A percentile compares a stretch with the other conserved stretches of the same genome.
Conservation (phyloP, 2,888 invertebrate species). For the Phasia obesa region DNA sequence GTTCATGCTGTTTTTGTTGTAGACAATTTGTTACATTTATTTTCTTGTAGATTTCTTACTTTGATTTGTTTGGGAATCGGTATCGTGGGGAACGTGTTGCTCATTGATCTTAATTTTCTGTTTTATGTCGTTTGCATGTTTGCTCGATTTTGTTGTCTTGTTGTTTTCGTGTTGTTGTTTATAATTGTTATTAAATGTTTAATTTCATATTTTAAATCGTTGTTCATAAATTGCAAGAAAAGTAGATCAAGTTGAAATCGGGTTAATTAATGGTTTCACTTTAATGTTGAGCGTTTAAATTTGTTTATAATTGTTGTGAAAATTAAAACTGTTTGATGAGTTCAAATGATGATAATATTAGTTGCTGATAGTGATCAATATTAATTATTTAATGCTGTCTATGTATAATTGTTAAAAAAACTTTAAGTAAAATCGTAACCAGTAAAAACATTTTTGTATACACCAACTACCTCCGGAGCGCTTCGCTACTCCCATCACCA, state of each 20-base stretch:
- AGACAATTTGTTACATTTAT: conserved; percentile 10
- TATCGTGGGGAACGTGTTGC: conserved; percentile 50
- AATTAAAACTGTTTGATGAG: conserved; percentile 31
- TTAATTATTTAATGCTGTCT: too few species aligned
- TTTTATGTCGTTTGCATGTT: conserved; percentile 57
- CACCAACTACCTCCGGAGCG: too few species aligned
- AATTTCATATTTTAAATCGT: conserved; percentile 59
- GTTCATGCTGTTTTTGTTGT: background rate
- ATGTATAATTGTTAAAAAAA: too few species aligned
- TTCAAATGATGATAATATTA: too few species aligned
- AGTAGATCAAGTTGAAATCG: conserved; percentile 65
- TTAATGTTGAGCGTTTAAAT: conserved; percentile 1
- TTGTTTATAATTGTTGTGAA: conserved; percentile 8
- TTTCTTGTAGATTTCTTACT: conserved; percentile 15
- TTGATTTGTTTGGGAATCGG: conserved; percentile 33
- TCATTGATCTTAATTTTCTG: conserved; percentile 57
- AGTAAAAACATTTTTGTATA: too few species aligned
- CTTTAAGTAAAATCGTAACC: too few species aligned
- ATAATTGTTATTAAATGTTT: conserved; percentile 54
- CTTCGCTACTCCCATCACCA: too few species aligned
- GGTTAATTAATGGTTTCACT: conserved; percentile 65
- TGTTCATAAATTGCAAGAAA: conserved; percentile 53
- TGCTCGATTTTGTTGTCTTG: conserved; percentile 6
- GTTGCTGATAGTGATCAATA: too few species aligned
- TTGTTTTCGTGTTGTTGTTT: conserved; percentile 17